Evolutionary conservation across 2,888 invertebrate species (phyloP).

Genomic region (Blastobasis lacticolella): DNA sequence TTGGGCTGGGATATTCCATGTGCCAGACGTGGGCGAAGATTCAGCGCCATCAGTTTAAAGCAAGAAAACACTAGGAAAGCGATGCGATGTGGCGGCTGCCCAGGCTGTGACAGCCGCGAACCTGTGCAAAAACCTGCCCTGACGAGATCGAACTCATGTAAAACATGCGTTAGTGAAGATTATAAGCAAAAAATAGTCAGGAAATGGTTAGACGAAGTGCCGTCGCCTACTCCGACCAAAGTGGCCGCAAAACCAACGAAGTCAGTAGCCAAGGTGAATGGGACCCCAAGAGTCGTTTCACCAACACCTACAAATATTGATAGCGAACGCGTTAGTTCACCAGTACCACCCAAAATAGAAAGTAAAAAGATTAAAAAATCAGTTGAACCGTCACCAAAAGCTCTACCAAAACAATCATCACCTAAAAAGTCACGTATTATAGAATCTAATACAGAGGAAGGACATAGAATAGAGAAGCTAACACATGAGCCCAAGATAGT

Average conservation of each 20-base stretch:
- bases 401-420: background rate
- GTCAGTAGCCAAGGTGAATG: conserved; percentile 58
- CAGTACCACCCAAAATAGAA: conserved; percentile 16
- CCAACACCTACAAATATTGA: conserved; percentile 30
- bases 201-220: conserved; percentile 85
- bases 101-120: conserved; percentile 73
- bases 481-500: too few species aligned
- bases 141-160: conserved; percentile 68
- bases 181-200: conserved; percentile 84
- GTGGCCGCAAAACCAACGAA: conserved; percentile 35
- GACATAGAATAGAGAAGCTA: too few species aligned
- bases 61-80: conserved; percentile 76
- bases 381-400: background rate
- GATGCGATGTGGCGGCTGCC: conserved; percentile 77
- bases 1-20: conserved; percentile 66
- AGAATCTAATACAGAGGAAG: background rate
- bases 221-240: conserved; percentile 35
- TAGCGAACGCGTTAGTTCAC: conserved; percentile 21
- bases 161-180: conserved; percentile 75
- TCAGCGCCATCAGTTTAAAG: conserved; percentile 75
- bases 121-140: conserved; percentile 41
- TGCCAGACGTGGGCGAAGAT: conserved; percentile 65
- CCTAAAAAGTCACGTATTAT: background rate
- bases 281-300: conserved; percentile 51
- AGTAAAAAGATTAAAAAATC: background rate